Percentiles rank a stretch among this genome's conserved stretches.
phyloP scores from a whole-genome alignment of 2,113 vertebrate genomes.

The Pongo abelii region DNA sequence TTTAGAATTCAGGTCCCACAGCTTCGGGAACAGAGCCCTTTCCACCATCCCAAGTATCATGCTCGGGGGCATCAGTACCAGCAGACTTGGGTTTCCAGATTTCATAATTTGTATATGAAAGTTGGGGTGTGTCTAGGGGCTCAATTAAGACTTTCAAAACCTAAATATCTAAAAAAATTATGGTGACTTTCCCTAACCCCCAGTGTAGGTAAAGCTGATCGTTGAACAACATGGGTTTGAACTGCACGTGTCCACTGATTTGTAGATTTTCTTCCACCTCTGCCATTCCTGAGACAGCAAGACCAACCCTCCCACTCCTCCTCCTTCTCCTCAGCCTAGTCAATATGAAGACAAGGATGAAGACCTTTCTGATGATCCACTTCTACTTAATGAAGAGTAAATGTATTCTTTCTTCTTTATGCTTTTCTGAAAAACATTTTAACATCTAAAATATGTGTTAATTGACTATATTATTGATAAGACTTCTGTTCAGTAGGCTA shows the following conservation, averaged over 20 bases:
- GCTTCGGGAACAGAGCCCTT: not conserved
- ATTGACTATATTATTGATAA: not conserved
- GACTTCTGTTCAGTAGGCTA: not conserved
- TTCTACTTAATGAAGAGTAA: not conserved
- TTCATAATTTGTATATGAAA: not conserved
- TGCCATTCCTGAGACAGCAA: not conserved
- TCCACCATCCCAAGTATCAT: not conserved
- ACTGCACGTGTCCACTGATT: not conserved
- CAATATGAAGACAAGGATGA: not conserved
- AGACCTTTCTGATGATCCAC: not conserved
- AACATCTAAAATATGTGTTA: not conserved
- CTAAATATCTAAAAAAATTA: not conserved
- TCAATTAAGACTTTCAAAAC: conserved; percentile 30
- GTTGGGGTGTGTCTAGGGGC: not conserved
- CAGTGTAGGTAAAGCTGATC: not conserved
- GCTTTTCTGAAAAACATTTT: not conserved
- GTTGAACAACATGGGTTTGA: not conserved
- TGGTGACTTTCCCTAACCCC: not conserved
- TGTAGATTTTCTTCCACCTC: not conserved
- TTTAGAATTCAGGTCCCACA: not conserved
- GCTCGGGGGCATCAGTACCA: not conserved
- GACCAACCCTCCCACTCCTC: not conserved
- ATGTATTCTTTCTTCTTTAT: not conserved
- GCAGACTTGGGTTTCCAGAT: not conserved
- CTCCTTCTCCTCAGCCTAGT: not conserved